Evolutionary conservation across 2,888 invertebrate species (phyloP), one percentile per base, ranked within the genome.

Genomic region (Eutolmus rufibarbis): DNA sequence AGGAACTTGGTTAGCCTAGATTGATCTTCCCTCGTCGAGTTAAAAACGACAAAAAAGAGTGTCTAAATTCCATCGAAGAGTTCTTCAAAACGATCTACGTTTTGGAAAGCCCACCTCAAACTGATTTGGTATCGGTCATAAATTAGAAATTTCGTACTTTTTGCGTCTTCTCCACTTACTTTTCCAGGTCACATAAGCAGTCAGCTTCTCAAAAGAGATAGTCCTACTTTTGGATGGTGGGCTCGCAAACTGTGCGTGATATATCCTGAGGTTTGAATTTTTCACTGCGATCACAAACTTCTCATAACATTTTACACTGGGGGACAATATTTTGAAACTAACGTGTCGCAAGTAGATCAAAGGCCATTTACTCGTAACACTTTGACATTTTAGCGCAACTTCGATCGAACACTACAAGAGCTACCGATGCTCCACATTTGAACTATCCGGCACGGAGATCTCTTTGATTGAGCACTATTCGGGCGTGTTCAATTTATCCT

Each of bases 1-100:
- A 85, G 74, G 85, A 85, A 85, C 85, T 74, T 31, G 43, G 85
- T 74, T 74, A 85, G 46, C 74, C 85, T 46, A 85, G 74, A 85
- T 85, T 74, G 85, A 85, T 74, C 37, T 84, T 84, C 43, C 85
- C 56, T 74, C 43, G 46, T 66, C 46, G 34, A 84, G 14, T 84
- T n/a, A 9, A 84, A 40, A 46, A 85, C 14, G 37, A 81, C n/a
- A 5, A 12, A 57, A 66, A 79, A 74, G 43, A 74, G 74, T 28
- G 74, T 66, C 56, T 28, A 43, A 84, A 74, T 84, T 84, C 84
- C 74, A 84, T 40, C 43, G 74, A 23, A 23, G 40, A 85, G 31
- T 31, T 74, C 85, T 84, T 66, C 14, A 84, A 40, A 31, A 82
- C 74, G 85, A 46, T 40, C 23, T 57, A 31, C 51, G 34, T 57